phyloP scores from a whole-genome alignment of 1,140 invertebrate species.

The Caenorhabditis briggsae region DNA sequence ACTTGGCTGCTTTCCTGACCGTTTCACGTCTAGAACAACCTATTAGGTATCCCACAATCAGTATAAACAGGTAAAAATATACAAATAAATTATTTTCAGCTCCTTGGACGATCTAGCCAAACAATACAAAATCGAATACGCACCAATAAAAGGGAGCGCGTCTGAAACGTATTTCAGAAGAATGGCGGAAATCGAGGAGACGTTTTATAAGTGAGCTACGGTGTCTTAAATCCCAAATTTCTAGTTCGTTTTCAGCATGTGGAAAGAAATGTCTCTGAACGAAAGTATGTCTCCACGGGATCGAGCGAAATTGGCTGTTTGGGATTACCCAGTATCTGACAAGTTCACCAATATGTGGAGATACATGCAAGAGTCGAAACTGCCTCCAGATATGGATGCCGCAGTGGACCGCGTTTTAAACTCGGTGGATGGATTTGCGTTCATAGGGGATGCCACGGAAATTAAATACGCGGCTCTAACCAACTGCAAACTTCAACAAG shows the following conservation, averaged over 20 bases:
- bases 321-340: constrained; percentile 96
- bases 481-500: constrained; percentile 90
- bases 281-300: constrained; percentile 90
- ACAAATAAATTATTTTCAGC: constrained; percentile 81
- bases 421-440: constrained; percentile 90
- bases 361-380: constrained; percentile 90
- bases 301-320: constrained; percentile 92
- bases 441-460: constrained; percentile 92
- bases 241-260: constrained; percentile 83
- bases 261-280: constrained; percentile 96
- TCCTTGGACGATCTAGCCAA: constrained; percentile 94
- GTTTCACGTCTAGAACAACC: constrained; percentile 95
- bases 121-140: constrained; percentile 96
- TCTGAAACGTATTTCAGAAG: constrained; percentile 92
- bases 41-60: constrained; percentile 81
- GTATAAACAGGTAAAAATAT: background rate
- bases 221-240: background rate
- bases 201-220: constrained; percentile 89
- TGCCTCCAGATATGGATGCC: constrained; percentile 85
- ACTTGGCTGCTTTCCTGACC: constrained; percentile 95
- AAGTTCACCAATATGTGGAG: constrained; percentile 99
- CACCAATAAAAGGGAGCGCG: constrained; percentile 87
- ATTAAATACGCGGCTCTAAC: constrained; percentile 89
- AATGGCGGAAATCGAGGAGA: constrained; percentile 94
- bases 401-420: constrained; percentile 86